Evolutionary conservation across 1,140 invertebrate genomes (phyloP).

Genomic region (Pseudomyrmex gracilis): DNA sequence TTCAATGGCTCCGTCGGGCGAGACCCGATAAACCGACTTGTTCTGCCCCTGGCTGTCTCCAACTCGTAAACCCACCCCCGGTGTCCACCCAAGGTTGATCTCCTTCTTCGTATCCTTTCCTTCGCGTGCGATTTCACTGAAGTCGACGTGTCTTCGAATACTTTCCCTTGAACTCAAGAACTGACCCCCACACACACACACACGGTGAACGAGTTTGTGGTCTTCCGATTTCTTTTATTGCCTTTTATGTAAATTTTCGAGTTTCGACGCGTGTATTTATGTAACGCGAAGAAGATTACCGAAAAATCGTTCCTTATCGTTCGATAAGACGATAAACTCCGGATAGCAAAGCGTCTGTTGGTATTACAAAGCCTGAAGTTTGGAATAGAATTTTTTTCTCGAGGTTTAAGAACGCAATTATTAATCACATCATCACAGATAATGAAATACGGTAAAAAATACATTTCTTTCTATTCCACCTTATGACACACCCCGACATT

Average conservation of each 20-base stretch:
- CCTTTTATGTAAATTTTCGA: slow-evolving; percentile 63
- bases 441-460: not conserved
- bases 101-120: slow-evolving; percentile 8
- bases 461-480: not conserved
- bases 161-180: not conserved
- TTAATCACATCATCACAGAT: not conserved
- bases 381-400: not conserved
- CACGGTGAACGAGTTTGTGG: not conserved
- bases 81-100: not conserved
- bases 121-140: not conserved
- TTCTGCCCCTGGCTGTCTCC: slow-evolving; percentile 69
- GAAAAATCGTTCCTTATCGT: slow-evolving; percentile 7
- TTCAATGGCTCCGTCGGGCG: slow-evolving; percentile 75
- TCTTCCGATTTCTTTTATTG: slow-evolving; percentile 41
- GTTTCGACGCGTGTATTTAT: not conserved
- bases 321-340: slow-evolving; percentile 15
- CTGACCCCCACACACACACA: slow-evolving; percentile 8
- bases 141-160: not conserved
- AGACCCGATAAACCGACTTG: slow-evolving; percentile 78
- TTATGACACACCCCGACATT: not conserved
- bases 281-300: not conserved
- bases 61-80: slow-evolving; percentile 74
- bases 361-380: not conserved
- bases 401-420: not conserved
- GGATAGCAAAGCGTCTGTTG: not conserved